These are phyloP conservation scores for Epizoanthus scotinus DNA, from an alignment of 92 coral and sea anemone genomes.

Conservation along the genomic window DNA sequence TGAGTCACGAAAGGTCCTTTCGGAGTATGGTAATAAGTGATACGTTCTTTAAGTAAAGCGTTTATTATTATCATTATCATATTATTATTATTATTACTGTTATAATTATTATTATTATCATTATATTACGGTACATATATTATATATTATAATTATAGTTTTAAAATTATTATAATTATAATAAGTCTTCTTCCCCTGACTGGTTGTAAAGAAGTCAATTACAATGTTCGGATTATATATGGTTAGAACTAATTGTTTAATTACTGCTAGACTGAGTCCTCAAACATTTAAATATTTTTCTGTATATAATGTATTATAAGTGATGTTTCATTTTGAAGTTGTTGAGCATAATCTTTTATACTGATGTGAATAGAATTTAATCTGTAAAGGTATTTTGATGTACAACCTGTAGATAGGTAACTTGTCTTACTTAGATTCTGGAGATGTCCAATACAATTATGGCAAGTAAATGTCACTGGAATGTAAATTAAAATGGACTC, in stretches of 20 bases:
- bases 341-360: constrained; percentile 16
- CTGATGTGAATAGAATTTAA: constrained; percentile 35
- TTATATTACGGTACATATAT: no score
- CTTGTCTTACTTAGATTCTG: background rate
- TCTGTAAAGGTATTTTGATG: constrained; percentile 36
- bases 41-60: no score
- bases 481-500: constrained; percentile 4
- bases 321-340: constrained; percentile 15
- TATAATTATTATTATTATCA: no score
- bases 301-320: constrained; percentile 19
- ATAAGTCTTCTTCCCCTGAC: no score
- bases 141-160: no score
- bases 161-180: no score
- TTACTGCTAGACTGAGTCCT: background rate
- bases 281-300: constrained; percentile 9
- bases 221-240: no score
- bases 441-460: constrained; percentile 13
- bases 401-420: constrained; percentile 28
- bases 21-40: no score
- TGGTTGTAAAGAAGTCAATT: no score
- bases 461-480: background rate
- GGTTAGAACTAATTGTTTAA: background rate
- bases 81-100: no score
- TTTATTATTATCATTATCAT: no score
- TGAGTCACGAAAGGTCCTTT: no score